Evolutionary conservation across 2,113 vertebrate genomes (phyloP).

Genomic region (Vidua macroura): DNA sequence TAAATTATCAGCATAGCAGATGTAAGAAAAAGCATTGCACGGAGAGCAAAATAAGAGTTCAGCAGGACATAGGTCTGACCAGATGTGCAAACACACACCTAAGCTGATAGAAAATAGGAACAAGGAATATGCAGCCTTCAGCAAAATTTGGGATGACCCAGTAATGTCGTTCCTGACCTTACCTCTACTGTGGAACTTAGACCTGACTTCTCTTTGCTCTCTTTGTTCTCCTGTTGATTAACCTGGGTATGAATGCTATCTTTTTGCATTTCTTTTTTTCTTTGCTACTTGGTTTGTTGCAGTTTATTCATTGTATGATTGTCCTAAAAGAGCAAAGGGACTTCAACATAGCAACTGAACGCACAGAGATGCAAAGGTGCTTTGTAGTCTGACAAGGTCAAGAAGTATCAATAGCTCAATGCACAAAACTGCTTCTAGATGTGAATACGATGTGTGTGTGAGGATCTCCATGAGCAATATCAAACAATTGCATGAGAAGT

Average conservation of each 20-base stretch:
- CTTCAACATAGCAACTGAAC: background rate
- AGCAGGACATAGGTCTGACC: background rate
- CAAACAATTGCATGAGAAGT: background rate
- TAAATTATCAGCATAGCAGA: background rate
- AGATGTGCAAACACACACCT: background rate
- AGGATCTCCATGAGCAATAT: fast-evolving
- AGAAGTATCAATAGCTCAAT: background rate
- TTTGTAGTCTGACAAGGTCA: background rate
- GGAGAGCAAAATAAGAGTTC: background rate
- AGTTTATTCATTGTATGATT: background rate
- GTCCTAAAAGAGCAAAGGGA: background rate
- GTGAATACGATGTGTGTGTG: background rate
- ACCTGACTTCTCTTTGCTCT: background rate
- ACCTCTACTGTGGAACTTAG: background rate
- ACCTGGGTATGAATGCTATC: background rate
- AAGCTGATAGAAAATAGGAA: background rate
- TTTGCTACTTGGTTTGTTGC: background rate
- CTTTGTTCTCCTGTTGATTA: background rate
- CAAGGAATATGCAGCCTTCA: background rate
- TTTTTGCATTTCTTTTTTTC: background rate
- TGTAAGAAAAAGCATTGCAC: background rate
- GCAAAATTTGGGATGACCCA: background rate
- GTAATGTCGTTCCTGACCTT: background rate
- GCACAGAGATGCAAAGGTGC: background rate
- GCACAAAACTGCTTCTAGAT: background rate